A percentile compares a stretch with the other conserved stretches of the same genome.
These are phyloP conservation scores for Drosophila multiciliata DNA, from an alignment of 2,888 invertebrate species.

Conservation along the genomic window DNA sequence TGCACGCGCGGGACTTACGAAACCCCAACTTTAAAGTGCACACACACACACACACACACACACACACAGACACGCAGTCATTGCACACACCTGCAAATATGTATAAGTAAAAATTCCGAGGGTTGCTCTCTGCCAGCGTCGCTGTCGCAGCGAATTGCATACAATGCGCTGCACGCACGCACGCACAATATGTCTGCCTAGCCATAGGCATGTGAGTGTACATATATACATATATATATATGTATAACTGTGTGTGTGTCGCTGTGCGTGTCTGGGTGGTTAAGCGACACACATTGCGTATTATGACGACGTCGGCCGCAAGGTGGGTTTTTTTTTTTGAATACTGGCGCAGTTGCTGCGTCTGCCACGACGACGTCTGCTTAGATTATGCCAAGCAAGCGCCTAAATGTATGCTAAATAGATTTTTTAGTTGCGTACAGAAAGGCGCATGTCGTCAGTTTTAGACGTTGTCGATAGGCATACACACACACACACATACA, in stretches of 20 bases:
- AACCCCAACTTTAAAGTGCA: conserved; percentile 81
- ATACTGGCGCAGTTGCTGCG: conserved; percentile 8
- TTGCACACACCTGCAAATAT: conserved; percentile 45
- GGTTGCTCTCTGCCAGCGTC: conserved; percentile 52
- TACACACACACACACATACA: conserved; percentile 10
- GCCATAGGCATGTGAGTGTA: conserved; percentile 34
- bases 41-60: conserved; percentile 32
- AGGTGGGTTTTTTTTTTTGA: conserved; percentile 61
- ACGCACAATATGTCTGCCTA: conserved; percentile 72
- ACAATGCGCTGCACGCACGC: conserved; percentile 71
- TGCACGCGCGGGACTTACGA: conserved; percentile 82
- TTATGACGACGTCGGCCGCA: conserved; percentile 57
- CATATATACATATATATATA: conserved; percentile 16
- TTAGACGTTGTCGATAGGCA: conserved; percentile 60
- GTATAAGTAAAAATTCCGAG: conserved; percentile 45
- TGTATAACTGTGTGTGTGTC: conserved; percentile 16
- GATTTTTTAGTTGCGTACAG: conserved; percentile 46
- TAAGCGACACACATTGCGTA: conserved; percentile 79
- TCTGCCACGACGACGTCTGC: conserved; percentile 32
- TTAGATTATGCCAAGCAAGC: conserved; percentile 68
- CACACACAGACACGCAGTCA: conserved; percentile 21
- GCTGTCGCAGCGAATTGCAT: conserved; percentile 36
- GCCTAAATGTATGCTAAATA: conserved; percentile 81
- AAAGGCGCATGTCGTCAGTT: conserved; percentile 43
- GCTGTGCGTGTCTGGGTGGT: conserved; percentile 50